phyloP scores from a whole-genome alignment of 2,888 invertebrate species.

The Cerceris ruficornis region DNA sequence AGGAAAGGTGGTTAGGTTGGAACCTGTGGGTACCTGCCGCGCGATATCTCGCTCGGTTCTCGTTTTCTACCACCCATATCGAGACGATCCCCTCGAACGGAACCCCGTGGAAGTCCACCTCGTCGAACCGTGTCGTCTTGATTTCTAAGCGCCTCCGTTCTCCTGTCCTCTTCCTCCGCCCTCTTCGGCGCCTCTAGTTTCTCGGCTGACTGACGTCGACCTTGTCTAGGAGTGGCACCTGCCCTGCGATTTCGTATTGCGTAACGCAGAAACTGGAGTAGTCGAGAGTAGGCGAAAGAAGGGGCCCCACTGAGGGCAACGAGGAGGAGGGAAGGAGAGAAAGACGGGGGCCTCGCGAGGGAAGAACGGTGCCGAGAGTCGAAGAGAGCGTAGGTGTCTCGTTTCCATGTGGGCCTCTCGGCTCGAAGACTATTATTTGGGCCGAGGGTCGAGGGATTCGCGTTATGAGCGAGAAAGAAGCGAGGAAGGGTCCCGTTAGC shows the following conservation, averaged over 20 bases:
- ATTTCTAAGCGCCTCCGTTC: slow-evolving; percentile 13
- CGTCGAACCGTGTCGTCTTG: neutral
- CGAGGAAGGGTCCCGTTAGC: slow-evolving; percentile 80
- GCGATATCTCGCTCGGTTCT: neutral
- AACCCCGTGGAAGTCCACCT: neutral
- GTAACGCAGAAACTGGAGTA: slow-evolving; percentile 62
- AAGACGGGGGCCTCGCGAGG: slow-evolving; percentile 11
- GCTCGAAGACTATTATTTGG: slow-evolving; percentile 77
- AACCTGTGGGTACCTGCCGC: slow-evolving; percentile 10
- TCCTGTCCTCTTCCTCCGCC: neutral
- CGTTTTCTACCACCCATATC: neutral
- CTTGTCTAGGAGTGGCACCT: slow-evolving; percentile 61
- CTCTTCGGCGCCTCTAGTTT: slow-evolving; percentile 1
- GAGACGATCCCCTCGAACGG: neutral
- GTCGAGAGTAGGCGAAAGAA: slow-evolving; percentile 23
- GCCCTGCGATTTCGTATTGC: slow-evolving; percentile 60
- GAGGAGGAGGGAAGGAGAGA: neutral
- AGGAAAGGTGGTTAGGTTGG: slow-evolving; percentile 10
- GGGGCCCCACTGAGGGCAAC: slow-evolving; percentile 15
- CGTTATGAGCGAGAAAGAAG: slow-evolving; percentile 77
- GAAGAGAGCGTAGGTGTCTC: slow-evolving; percentile 63
- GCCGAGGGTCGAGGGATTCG: slow-evolving; percentile 74
- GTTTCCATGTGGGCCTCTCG: slow-evolving; percentile 65
- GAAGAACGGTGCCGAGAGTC: slow-evolving; percentile 25
- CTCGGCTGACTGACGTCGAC: slow-evolving; percentile 36